Evolutionary conservation across 2,113 vertebrate species (phyloP).

Genomic region (Salvator merianae): DNA sequence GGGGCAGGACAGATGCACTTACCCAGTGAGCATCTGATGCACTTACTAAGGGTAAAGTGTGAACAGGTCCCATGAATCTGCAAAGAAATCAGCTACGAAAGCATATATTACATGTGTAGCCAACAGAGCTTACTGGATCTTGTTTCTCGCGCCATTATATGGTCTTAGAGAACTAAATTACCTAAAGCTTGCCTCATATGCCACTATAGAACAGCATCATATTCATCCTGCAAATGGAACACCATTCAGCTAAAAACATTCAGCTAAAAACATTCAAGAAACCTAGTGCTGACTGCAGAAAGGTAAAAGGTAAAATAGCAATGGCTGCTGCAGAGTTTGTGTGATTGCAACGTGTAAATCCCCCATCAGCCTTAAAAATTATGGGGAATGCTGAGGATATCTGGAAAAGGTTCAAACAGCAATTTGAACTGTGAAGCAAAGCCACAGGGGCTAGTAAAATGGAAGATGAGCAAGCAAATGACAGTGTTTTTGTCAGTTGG

Average conservation of each 20-base stretch:
- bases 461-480: conserved; percentile 30
- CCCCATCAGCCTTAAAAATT: conserved; percentile 41
- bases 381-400: conserved; percentile 9
- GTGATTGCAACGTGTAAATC: background rate
- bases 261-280: background rate
- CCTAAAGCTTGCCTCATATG: background rate
- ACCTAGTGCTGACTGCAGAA: accelerated
- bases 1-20: no score
- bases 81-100: background rate
- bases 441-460: conserved; percentile 28
- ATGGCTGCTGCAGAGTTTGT: background rate
- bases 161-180: accelerated
- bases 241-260: background rate
- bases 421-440: conserved; percentile 28
- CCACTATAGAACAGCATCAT: background rate
- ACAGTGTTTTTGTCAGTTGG: conserved; percentile 35
- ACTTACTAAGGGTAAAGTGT: no score
- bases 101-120: background rate
- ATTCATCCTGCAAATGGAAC: background rate
- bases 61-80: no score
- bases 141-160: background rate
- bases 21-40: no score
- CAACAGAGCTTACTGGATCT: background rate
- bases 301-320: conserved; percentile 2
- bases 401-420: conserved; percentile 51